Conservation (phyloP, 2,797 vertebrate genomes). For the Danio kyathit region DNA sequence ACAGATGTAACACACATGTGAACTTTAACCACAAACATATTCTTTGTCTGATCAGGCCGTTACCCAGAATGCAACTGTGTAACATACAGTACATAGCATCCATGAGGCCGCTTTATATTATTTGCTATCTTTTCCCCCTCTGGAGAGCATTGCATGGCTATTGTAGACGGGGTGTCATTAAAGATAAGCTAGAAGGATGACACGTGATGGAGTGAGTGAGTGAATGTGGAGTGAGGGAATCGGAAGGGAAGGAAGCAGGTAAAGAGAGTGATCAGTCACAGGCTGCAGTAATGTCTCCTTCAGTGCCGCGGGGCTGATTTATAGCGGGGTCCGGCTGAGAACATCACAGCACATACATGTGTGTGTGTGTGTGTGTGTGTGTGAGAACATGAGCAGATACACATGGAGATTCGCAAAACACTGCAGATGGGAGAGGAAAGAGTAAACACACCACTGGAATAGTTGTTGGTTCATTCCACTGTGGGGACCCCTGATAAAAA, state of each 20-base stretch:
- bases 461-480: too few relatives aligned
- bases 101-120: neutral
- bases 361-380: too few relatives aligned
- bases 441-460: too few relatives aligned
- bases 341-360: conserved; percentile 27
- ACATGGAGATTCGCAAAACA: neutral
- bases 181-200: conserved; percentile 41
- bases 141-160: conserved; percentile 10
- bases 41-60: neutral
- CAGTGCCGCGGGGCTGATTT: conserved; percentile 26
- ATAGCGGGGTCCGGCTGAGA: conserved; percentile 6
- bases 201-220: conserved; percentile 1
- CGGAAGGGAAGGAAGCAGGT: conserved; percentile 38
- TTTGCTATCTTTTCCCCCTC: neutral
- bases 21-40: conserved; percentile 30
- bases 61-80: conserved; percentile 25
- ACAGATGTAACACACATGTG: conserved; percentile 15
- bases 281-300: conserved; percentile 41
- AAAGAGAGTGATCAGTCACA: conserved; percentile 41
- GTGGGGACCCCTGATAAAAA: too few relatives aligned
- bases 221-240: conserved; percentile 26
- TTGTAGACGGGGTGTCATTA: conserved; percentile 14
- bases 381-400: neutral
- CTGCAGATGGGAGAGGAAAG: neutral
- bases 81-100: neutral